Conservation (phyloP, 2,113 vertebrate species). For the Cepphus grylle region DNA sequence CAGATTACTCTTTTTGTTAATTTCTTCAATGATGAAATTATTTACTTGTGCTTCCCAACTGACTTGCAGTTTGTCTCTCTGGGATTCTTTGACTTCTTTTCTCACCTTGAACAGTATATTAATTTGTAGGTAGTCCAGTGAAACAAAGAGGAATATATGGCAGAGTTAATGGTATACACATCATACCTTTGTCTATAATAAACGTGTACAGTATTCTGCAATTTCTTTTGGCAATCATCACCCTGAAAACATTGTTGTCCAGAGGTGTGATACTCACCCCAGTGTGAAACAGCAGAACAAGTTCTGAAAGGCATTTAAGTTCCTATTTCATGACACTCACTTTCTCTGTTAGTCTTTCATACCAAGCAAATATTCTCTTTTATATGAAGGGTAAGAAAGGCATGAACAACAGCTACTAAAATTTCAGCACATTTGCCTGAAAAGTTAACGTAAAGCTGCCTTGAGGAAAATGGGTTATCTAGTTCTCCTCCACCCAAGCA, state of each 20-base stretch:
- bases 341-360: neutral
- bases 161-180: neutral
- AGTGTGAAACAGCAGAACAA: neutral
- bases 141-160: neutral
- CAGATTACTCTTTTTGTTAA: neutral
- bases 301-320: neutral
- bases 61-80: neutral
- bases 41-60: neutral
- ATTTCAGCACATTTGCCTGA: neutral
- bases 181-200: neutral
- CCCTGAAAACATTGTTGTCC: neutral
- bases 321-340: neutral
- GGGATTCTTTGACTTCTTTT: neutral
- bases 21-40: neutral
- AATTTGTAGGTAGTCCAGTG: neutral
- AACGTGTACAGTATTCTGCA: rapidly evolving
- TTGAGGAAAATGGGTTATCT: neutral
- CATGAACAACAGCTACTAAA: neutral
- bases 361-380: neutral
- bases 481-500: neutral
- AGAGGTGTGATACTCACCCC: neutral
- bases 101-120: neutral
- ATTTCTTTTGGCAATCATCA: neutral
- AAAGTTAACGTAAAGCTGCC: neutral
- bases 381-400: neutral